phyloP scores from a whole-genome alignment of 2,888 invertebrate genomes.

The Pterostichus niger region DNA sequence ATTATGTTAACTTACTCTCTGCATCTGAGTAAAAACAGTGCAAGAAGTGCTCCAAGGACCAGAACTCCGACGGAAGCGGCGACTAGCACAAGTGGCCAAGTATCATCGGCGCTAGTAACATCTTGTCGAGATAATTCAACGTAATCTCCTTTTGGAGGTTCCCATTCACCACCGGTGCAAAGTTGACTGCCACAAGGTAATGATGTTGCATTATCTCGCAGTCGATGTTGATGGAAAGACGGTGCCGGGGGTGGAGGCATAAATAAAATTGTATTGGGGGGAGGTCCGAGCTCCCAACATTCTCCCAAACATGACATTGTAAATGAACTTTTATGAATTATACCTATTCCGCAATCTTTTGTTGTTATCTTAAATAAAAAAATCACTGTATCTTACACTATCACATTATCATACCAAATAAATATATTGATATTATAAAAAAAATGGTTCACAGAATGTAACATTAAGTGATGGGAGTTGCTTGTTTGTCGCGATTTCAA shows the following conservation, averaged over 20 bases:
- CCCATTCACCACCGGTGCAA: slow-evolving; percentile 75
- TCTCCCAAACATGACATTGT: slow-evolving; percentile 81
- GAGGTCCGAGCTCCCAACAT: slow-evolving; percentile 84
- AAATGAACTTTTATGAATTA: not conserved
- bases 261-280: slow-evolving; percentile 89
- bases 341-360: slow-evolving; percentile 23
- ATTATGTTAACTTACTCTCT: slow-evolving; percentile 83
- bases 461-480: slow-evolving; percentile 17
- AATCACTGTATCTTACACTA: not conserved
- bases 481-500: slow-evolving; percentile 34
- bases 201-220: slow-evolving; percentile 81
- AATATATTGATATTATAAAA: no score
- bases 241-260: slow-evolving; percentile 93
- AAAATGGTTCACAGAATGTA: not conserved
- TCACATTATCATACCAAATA: not conserved
- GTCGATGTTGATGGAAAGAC: slow-evolving; percentile 82
- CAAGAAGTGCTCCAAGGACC: slow-evolving; percentile 87
- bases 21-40: slow-evolving; percentile 89
- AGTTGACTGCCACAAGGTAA: slow-evolving; percentile 71
- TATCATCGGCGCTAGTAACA: slow-evolving; percentile 84
- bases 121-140: slow-evolving; percentile 88
- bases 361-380: not conserved
- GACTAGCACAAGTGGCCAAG: slow-evolving; percentile 90
- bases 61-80: slow-evolving; percentile 90
- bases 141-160: slow-evolving; percentile 81